Conservation (phyloP, 2,888 invertebrate genomes). For the Andrena dorsata region DNA sequence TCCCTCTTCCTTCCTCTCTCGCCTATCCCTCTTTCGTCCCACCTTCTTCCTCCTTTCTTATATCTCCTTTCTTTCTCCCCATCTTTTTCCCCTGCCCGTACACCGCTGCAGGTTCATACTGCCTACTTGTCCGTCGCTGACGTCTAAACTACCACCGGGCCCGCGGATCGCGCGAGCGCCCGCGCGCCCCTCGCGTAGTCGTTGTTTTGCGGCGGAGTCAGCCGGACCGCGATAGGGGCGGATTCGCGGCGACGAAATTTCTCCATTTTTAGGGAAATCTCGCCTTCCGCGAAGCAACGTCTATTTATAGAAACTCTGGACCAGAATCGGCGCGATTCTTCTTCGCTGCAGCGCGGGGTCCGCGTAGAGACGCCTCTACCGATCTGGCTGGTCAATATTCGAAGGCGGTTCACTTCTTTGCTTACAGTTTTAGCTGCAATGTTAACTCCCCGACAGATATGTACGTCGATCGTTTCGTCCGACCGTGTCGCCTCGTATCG, state of each 20-base stretch:
- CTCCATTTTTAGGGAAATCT: constrained; percentile 11
- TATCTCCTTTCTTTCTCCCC: neutral
- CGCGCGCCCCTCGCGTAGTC: constrained; percentile 18
- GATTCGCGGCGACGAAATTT: constrained; percentile 3
- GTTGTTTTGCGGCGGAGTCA: constrained; percentile 21
- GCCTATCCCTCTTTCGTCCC: neutral
- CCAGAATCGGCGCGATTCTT: constrained; percentile 10
- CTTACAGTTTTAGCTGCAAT: neutral
- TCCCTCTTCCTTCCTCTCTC: neutral
- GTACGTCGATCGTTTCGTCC: neutral
- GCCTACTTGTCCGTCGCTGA: constrained; percentile 39
- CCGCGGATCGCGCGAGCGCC: constrained; percentile 16
- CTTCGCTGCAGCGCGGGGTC: constrained; percentile 14
- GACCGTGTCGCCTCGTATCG: too few relatives aligned
- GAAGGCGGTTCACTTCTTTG: neutral
- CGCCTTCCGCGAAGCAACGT: neutral
- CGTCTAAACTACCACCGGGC: constrained; percentile 33
- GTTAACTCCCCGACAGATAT: neutral
- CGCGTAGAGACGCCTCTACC: constrained; percentile 6
- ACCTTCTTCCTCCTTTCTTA: constrained; percentile 21
- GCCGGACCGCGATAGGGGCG: constrained; percentile 8
- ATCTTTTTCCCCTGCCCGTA: constrained; percentile 14
- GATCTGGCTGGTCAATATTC: neutral
- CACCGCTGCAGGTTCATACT: constrained; percentile 26
- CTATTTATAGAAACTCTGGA: constrained; percentile 18